Conservation (phyloP, 2,888 invertebrate genomes). For the Anticlea derivata region DNA sequence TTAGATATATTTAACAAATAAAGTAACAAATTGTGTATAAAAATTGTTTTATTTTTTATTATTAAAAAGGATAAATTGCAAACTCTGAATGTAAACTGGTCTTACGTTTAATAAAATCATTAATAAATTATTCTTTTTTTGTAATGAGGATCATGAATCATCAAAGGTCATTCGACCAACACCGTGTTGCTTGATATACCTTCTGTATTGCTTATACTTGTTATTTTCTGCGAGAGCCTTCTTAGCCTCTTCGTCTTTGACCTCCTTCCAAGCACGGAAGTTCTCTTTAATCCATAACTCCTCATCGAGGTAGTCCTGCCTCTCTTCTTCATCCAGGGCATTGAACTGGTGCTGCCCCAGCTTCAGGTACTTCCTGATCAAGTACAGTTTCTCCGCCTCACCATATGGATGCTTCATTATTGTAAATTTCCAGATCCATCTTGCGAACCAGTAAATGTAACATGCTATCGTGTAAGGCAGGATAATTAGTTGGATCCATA, state of each 20-base stretch:
- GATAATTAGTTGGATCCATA: constrained; percentile 93
- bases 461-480: constrained; percentile 89
- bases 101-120: constrained; percentile 24
- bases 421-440: constrained; percentile 93
- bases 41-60: constrained; percentile 63
- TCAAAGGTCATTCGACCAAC: constrained; percentile 96
- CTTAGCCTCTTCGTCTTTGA: constrained; percentile 93
- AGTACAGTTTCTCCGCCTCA: constrained; percentile 91
- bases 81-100: constrained; percentile 13
- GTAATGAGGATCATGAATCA: constrained; percentile 82
- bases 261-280: constrained; percentile 90
- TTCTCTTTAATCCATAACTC: constrained; percentile 94
- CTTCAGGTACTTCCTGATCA: constrained; percentile 91
- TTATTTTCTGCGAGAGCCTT: constrained; percentile 93
- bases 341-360: constrained; percentile 89
- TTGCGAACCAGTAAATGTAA: constrained; percentile 89
- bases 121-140: constrained; percentile 18
- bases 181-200: constrained; percentile 96
- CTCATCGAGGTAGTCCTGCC: constrained; percentile 87
- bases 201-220: constrained; percentile 93
- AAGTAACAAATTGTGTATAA: constrained; percentile 76
- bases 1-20: constrained; percentile 68
- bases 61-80: constrained; percentile 21
- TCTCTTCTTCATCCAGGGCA: constrained; percentile 89
- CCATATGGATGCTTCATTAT: constrained; percentile 90